phyloP scores from a whole-genome alignment of 2,113 vertebrate species.

The Lucifuga dentata region DNA sequence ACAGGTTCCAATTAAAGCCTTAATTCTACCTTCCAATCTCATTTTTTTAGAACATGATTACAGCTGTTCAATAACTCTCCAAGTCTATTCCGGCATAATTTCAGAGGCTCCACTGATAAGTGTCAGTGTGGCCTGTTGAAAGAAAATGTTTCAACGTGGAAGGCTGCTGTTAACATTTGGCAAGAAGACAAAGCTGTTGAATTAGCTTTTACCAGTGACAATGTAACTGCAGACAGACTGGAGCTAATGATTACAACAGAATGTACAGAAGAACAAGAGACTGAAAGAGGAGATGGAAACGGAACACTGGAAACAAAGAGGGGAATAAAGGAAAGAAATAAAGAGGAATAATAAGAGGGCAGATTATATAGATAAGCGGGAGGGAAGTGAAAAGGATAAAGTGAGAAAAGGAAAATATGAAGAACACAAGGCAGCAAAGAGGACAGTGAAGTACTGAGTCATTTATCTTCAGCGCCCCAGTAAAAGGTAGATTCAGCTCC shows the following conservation, averaged over 20 bases:
- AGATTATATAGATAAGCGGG: background rate
- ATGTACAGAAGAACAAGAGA: conserved; percentile 9
- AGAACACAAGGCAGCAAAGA: background rate
- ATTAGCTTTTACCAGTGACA: conserved; percentile 34
- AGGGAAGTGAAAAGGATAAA: conserved; percentile 5
- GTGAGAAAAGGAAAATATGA: background rate
- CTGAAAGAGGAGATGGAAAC: conserved; percentile 9
- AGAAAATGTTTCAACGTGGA: background rate
- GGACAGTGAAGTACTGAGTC: conserved; percentile 4
- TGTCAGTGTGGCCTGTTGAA: background rate
- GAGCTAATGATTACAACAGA: conserved; percentile 22
- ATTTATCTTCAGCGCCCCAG: conserved; percentile 17
- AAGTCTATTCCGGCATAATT: conserved; percentile 23
- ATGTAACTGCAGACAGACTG: background rate
- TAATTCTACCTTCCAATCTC: conserved; percentile 38
- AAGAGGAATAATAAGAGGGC: background rate
- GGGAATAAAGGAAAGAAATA: background rate
- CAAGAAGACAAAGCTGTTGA: conserved; percentile 12
- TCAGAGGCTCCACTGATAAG: background rate
- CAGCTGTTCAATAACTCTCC: conserved; percentile 26
- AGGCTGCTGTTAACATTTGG: conserved; percentile 33
- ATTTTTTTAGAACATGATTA: conserved; percentile 38
- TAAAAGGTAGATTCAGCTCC: conserved; percentile 37
- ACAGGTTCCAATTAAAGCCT: conserved; percentile 27
- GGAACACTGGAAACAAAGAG: background rate